These are phyloP conservation scores for Ataeniobius toweri DNA, from an alignment of 2,797 vertebrate genomes.

Conservation along the genomic window DNA sequence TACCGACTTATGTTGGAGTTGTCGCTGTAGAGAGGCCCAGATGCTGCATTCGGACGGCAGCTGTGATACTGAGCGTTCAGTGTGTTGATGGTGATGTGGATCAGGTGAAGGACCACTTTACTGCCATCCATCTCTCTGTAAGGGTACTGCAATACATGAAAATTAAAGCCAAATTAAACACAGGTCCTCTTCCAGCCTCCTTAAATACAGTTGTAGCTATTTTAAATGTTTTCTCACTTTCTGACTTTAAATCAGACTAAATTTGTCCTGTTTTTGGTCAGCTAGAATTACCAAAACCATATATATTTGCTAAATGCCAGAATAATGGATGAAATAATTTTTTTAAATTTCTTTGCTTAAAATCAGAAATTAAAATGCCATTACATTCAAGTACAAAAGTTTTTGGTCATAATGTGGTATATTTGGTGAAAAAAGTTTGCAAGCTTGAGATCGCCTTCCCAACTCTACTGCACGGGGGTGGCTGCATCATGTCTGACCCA, in stretches of 20 bases:
- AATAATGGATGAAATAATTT: too few relatives aligned
- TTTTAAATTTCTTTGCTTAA: too few relatives aligned
- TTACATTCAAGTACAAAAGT: too few relatives aligned
- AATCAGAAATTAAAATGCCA: too few relatives aligned
- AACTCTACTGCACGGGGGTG: too few relatives aligned
- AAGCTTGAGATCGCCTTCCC: too few relatives aligned
- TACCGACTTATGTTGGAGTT: conserved; percentile 98
- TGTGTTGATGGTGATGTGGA: conserved; percentile 98
- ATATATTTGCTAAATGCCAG: neutral
- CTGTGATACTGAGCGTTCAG: conserved; percentile 99
- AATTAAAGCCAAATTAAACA: neutral
- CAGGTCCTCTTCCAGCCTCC: neutral
- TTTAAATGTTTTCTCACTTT: neutral
- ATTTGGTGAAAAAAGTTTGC: too few relatives aligned
- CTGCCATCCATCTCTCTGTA: conserved; percentile 98
- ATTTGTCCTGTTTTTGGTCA: neutral
- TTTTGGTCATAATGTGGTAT: too few relatives aligned
- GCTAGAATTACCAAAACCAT: neutral
- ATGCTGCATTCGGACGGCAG: conserved; percentile 94
- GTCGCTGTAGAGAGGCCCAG: conserved; percentile 97
- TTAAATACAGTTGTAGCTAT: neutral
- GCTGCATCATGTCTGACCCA: too few relatives aligned
- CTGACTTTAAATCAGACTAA: neutral
- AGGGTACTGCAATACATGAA: conserved; percentile 82
- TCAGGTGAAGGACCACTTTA: conserved; percentile 95